Conservation (phyloP, 2,113 vertebrate species). For the Melanocharis versteri region DNA sequence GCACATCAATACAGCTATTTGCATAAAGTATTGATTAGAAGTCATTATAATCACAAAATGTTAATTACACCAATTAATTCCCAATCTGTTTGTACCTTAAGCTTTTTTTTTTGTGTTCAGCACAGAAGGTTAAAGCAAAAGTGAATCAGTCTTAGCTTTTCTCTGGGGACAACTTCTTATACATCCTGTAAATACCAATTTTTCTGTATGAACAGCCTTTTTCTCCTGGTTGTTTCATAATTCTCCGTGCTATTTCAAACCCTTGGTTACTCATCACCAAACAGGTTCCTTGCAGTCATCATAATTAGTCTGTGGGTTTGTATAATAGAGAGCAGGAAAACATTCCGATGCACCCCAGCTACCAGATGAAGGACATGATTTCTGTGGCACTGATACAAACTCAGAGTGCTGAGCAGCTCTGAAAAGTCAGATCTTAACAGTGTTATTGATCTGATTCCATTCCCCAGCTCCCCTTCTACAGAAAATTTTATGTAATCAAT, state of each 20-base stretch:
- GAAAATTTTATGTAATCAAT: not conserved
- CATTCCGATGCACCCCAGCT: not conserved
- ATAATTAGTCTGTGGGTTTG: not conserved
- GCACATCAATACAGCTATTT: constrained; percentile 87
- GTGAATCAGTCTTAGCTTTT: constrained; percentile 81
- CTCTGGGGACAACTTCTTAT: constrained; percentile 68
- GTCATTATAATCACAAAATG: constrained; percentile 95
- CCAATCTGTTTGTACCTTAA: constrained; percentile 88
- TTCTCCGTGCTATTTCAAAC: not conserved
- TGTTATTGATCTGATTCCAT: not conserved
- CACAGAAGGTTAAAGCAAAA: constrained; percentile 89
- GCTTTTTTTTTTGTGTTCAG: constrained; percentile 81
- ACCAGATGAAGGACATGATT: not conserved
- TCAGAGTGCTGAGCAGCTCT: not conserved
- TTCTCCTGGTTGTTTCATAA: not conserved
- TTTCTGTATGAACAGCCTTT: not conserved
- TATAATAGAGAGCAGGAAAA: not conserved
- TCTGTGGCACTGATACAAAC: not conserved
- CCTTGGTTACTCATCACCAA: not conserved
- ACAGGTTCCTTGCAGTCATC: not conserved
- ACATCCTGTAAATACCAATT: not conserved
- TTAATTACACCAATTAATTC: constrained; percentile 99
- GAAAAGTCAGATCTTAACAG: not conserved
- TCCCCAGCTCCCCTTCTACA: not conserved
- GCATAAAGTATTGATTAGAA: constrained; percentile 91